A percentile compares a stretch with the other conserved stretches of the same genome.
phyloP scores from a whole-genome alignment of 1,140 invertebrate genomes.

The Artemia franciscana region DNA sequence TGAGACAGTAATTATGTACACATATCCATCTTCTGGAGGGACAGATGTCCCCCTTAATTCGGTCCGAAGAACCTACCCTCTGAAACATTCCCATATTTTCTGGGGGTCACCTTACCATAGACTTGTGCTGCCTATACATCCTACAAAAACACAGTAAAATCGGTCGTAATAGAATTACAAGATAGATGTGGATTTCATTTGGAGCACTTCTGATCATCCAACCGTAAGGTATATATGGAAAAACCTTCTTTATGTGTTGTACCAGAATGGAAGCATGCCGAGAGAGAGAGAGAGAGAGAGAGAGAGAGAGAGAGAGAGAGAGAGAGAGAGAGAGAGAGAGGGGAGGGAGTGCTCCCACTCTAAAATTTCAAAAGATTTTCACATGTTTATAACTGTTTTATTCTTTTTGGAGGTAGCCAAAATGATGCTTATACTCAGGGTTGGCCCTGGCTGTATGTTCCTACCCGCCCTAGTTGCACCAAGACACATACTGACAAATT shows the following conservation, averaged over 20 bases:
- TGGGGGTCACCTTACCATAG: no score
- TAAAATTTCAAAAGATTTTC: background rate
- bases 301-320: slow-evolving; percentile 1
- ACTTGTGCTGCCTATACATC: no score
- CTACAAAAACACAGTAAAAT: no score
- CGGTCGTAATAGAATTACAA: no score
- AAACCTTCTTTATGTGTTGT: background rate
- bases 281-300: background rate
- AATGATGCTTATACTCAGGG: background rate
- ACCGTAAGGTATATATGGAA: background rate
- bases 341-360: background rate
- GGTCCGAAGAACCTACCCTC: no score
- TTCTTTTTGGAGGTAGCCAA: background rate
- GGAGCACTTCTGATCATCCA: background rate
- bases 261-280: background rate
- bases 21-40: no score
- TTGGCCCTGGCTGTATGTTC: background rate
- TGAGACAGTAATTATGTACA: no score
- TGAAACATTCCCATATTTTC: no score
- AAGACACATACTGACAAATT: background rate
- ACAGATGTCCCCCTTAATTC: no score
- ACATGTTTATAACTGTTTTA: background rate
- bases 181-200: no score
- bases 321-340: background rate
- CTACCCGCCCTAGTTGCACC: background rate